Evolutionary conservation across 2,113 vertebrate genomes (phyloP), one percentile per base, ranked within the genome.

Genomic region (Rhipidura dahli): DNA sequence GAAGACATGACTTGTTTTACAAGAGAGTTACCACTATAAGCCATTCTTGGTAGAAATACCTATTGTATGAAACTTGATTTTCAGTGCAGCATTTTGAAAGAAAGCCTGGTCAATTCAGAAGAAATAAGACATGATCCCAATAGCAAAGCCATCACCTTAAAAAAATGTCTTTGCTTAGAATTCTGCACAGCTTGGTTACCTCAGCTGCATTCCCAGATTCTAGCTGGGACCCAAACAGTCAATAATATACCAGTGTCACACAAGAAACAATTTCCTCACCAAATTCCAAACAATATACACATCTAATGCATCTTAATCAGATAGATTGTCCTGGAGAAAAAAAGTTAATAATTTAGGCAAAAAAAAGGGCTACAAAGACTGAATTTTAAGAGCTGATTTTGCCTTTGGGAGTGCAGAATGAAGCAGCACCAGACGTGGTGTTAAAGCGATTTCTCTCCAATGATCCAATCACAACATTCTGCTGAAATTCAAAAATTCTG

Each of bases 1-100:
- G 79, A 65, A 66, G 79, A 23, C 90, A 87, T 40, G 57, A 90
- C 94, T 90, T 95, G 69, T 94, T 95, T 94, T 95, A 94, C 14
- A 59, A 50, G 30, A 45, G 49, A 64, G 51, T 65, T 79, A 68
- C 50, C 42, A 40, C 47, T 83, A 21, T 30, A 85, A 95, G 61
- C 40, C 19, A 50, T 68, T 71, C 73, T 79, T 40, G 28, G 54
- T 60, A 88, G 86, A 93, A 86, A 86, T 84, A 80, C 17, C 56
- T 80, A 8, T 24, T 73, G n/a, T 45, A 35, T 80, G 89, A 89
- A 95, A 68, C 70, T 26, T 53, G 33, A 47, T 93, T 91, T 47
- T 82, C 70, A 53, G 59, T 37, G 73, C 73, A 81, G 80, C 69
- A 44, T 45, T 90, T 78, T 93, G 61, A 84, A 92, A 79, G 9